Percentiles rank a stretch among this genome's conserved stretches.
These are phyloP conservation scores for Gymnopithys bicolor DNA, from an alignment of 2,797 vertebrate species.

Conservation along the genomic window DNA sequence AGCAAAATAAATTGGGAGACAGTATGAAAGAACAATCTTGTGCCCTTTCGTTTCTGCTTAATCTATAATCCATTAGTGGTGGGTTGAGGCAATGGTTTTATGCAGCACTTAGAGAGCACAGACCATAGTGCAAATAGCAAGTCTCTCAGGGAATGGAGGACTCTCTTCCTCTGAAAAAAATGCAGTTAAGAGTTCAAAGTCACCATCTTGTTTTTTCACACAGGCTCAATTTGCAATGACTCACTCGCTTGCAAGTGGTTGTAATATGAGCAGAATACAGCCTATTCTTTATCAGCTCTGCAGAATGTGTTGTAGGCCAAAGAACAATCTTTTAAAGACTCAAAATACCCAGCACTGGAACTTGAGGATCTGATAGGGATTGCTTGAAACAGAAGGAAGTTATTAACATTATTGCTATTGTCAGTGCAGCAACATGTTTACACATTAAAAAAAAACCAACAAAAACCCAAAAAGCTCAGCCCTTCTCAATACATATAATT, in stretches of 20 bases:
- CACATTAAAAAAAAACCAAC: not conserved
- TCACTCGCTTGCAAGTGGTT: not conserved
- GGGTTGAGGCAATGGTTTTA: not conserved
- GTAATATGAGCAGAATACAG: not conserved
- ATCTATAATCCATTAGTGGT: slow-evolving; percentile 16
- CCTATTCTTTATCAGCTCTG: not conserved
- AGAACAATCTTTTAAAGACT: not conserved
- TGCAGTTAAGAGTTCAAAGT: not conserved
- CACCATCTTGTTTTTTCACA: not conserved
- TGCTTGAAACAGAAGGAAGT: not conserved
- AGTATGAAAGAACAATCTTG: not conserved
- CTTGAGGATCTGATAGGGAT: not conserved
- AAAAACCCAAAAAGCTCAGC: not conserved
- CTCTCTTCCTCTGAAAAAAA: not conserved
- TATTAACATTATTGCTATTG: not conserved
- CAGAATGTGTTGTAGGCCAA: not conserved
- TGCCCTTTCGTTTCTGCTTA: not conserved
- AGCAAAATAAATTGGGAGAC: not conserved
- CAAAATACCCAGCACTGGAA: not conserved
- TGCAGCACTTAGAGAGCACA: slow-evolving; percentile 11
- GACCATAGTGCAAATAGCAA: not conserved
- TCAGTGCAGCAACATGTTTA: not conserved
- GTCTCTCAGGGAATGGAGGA: not conserved
- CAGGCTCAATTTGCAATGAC: not conserved
- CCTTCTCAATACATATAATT: not conserved